Conservation (phyloP, 2,113 vertebrate genomes). For the Hydrolagus affinis region DNA sequence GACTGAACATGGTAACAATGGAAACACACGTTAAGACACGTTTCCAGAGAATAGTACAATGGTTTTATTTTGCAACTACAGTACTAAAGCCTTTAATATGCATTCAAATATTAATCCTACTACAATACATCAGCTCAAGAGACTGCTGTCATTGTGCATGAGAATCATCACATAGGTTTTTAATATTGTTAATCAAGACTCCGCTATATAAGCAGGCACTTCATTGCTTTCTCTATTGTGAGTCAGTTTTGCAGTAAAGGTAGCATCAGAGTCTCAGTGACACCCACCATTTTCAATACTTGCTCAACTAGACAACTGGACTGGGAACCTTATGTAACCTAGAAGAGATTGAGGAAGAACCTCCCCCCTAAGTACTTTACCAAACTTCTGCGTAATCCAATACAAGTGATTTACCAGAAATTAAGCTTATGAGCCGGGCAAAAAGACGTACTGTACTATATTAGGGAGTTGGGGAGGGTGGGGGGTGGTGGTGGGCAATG, state of each 20-base stretch:
- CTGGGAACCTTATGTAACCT: neutral
- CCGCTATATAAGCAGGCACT: too few species aligned
- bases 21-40: neutral
- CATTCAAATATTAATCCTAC: neutral
- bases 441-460: neutral
- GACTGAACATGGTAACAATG: too few species aligned
- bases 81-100: neutral
- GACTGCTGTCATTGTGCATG: neutral
- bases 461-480: neutral
- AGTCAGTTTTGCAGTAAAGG: neutral
- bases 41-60: neutral
- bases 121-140: neutral
- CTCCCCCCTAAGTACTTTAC: too few species aligned
- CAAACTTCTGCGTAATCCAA: too few species aligned
- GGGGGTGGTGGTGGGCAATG: too few species aligned
- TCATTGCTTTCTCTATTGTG: neutral
- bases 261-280: neutral
- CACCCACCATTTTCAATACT: neutral
- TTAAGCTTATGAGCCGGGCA: too few species aligned
- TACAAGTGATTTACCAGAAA: too few species aligned
- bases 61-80: neutral
- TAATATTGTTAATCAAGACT: neutral
- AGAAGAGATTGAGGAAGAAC: too few species aligned
- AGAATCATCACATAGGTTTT: neutral
- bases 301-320: neutral